Conservation (phyloP, 2,113 vertebrate species). For the Pteropus alecto region DNA sequence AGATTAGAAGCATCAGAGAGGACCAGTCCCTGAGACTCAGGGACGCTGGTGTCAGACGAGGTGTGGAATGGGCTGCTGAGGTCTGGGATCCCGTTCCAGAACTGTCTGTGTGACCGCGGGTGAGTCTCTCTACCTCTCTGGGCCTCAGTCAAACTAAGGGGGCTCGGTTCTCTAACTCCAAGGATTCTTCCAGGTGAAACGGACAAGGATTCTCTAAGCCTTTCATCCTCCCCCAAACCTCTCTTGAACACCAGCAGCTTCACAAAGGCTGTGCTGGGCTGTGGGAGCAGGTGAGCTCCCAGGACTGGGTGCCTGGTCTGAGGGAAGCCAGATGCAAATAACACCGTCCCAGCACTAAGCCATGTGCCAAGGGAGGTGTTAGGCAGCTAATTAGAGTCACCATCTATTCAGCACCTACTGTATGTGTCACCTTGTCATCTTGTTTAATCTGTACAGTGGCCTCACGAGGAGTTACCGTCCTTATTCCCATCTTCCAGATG, state of each 20-base stretch:
- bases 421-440: not conserved
- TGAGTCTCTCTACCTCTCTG: not conserved
- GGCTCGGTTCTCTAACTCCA: not conserved
- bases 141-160: not conserved
- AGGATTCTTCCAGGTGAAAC: not conserved
- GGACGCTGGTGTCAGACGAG: not conserved
- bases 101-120: not conserved
- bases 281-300: fast-evolving
- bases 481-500: not conserved
- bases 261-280: not conserved
- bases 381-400: not conserved
- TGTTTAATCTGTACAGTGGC: not conserved
- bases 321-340: not conserved
- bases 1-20: not conserved
- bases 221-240: not conserved
- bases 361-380: fast-evolving
- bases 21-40: not conserved
- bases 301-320: not conserved
- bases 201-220: not conserved
- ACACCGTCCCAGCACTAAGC: not conserved
- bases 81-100: not conserved
- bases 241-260: not conserved
- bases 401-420: not conserved
- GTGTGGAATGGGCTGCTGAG: not conserved
- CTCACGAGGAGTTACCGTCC: not conserved